Base-by-base conservation (phyloP, 2,113 vertebrate genomes). In the Peromyscus leucopus region DNA sequence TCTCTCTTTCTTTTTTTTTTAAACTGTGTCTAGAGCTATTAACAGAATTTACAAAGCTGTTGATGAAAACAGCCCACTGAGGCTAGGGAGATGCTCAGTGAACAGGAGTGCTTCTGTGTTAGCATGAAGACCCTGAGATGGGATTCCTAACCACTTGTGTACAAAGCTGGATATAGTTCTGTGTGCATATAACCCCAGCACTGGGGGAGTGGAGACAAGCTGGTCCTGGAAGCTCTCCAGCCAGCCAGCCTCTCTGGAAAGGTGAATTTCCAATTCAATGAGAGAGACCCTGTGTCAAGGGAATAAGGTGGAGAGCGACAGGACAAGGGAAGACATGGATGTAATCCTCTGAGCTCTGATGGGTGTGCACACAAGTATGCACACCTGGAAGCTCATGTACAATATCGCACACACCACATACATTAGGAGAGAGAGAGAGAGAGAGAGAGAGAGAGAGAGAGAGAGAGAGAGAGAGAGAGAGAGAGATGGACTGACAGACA, bases 21-120 rank as follows among this genome's bases (percentile, higher is more conserved):
- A 78, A 91, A 89, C 31, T 19, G 8, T 80, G 65, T 92, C 7
- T 57, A 74, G 74, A 87, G 61, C 26, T 93, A 24, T 48, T 69
- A 82, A 72, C 36, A 90, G 3, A 7, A n/a, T 91, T 95, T 95
- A 79, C 10, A 93, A 87, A 89, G 86, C 1, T 42, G 48, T 42
- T 65, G 72, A 86, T 79, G 39, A 78, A 92, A 80, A 36, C 33
- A 36, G 51, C 10, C 28, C 31, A 55, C 31, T 21, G 1, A 28
- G 80, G 12, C 59, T 85, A 24, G 82, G n/a, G 55, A 82, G 79
- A n/a, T n/a, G 33, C 19, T 24, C 59, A 46, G n/a, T 19, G 24
- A 15, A 59, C 26, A 31, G 33, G 24, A 42, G 24, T 9, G 24
- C 26, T 31, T 63, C 39, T 31, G 82, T 26, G 26, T 10, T 2